These are phyloP conservation scores for Eptesicus fuscus DNA, from an alignment of 2,113 vertebrate genomes.

Conservation along the genomic window DNA sequence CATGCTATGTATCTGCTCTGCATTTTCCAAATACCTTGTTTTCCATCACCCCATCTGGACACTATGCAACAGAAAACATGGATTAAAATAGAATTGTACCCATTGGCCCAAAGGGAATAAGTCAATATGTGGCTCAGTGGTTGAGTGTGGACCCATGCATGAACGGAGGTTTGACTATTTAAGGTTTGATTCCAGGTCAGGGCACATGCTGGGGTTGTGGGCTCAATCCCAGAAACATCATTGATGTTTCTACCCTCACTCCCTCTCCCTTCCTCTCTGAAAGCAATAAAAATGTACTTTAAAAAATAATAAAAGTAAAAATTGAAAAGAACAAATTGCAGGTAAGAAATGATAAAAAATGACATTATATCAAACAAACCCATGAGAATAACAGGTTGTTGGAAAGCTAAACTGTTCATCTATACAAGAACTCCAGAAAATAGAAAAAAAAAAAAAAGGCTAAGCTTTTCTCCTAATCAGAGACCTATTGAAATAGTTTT, in stretches of 20 bases:
- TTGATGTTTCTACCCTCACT: too few relatives aligned
- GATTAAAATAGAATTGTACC: constrained; percentile 6
- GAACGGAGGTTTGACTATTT: too few relatives aligned
- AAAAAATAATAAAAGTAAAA: neutral
- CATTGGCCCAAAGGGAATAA: neutral
- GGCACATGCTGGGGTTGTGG: too few relatives aligned
- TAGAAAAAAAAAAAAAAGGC: neutral
- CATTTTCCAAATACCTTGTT: neutral
- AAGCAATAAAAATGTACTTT: too few relatives aligned
- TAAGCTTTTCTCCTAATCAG: neutral
- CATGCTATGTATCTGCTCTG: neutral
- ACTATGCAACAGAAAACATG: neutral
- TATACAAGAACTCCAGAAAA: neutral
- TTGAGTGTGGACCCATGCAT: too few relatives aligned
- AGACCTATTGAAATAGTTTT: neutral
- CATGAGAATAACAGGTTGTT: neutral
- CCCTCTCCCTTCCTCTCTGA: too few relatives aligned
- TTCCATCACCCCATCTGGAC: neutral
- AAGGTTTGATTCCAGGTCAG: too few relatives aligned
- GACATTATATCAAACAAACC: neutral
- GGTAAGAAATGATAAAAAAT: neutral
- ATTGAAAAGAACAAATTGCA: neutral
- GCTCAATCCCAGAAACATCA: too few relatives aligned
- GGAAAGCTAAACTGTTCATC: neutral
- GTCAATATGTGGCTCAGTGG: neutral